Base-by-base conservation (phyloP, 2,888 invertebrate genomes). In the Mamestra brassicae region DNA sequence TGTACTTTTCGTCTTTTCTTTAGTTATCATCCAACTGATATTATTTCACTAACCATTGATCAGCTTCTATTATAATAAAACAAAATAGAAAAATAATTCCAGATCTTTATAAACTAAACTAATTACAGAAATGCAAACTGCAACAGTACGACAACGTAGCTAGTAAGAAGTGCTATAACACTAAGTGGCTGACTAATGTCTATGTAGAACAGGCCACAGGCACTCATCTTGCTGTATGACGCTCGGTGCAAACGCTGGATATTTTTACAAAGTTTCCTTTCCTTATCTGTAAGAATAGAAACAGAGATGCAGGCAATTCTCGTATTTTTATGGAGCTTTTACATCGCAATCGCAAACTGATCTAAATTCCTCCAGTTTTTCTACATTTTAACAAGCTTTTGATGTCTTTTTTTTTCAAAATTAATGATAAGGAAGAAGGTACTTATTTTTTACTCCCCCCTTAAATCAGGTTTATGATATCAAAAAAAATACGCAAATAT, bases 131-230 rank as follows among this genome's bases (percentile, higher is more conserved):
- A 38, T 36, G 82, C 82, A 34, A 78, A 67, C 57, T 78, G 78
- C 62, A 78, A 36, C 17, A 78, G 15, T 0, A 89, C 83, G 10
- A 88, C 10, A 26, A 66, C 78, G 58, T 88, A 87, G 4, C 80
- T 78, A 34, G 77, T 65, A 3, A 87, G 60, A 6, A 83, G 70
- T 2, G 47, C 60, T 6, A 83, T 6, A 3, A 85, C 26, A 4
- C 36, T 52, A 4, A 85, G 1, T 1, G 84, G 79, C 4, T 87
- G 72, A 3, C 50, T 50, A 3, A 84, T 80, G 17, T 86, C 87
- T 4, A 87, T 71, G 34, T 52, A 36, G 71, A 84, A 84, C 47
- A 88, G 2, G 8, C 84, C 80, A 52, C 73, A 87, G 0, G 74
- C 81, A 17, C 57, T 70, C 67, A 78, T 81, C 36, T 54, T 75